Evolutionary conservation across 2,888 invertebrate species (phyloP).

Genomic region (Troglohyphantes excavatus): DNA sequence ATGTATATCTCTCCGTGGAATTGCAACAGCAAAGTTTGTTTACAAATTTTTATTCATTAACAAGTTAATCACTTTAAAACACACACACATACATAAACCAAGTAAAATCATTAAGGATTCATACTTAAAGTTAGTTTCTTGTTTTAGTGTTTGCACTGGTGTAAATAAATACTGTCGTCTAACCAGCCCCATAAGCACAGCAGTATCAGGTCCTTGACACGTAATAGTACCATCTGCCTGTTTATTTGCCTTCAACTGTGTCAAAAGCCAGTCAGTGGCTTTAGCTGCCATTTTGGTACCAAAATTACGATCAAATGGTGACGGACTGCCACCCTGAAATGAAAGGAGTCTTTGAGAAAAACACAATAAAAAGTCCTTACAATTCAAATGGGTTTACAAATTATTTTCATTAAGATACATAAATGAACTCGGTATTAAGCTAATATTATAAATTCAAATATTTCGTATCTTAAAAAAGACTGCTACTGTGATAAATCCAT

Average conservation of each 20-base stretch:
- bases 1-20: too few species aligned
- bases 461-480: too few species aligned
- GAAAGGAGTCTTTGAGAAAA: neutral
- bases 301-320: slow-evolving; percentile 85
- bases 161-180: slow-evolving; percentile 92
- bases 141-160: slow-evolving; percentile 89
- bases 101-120: slow-evolving; percentile 81
- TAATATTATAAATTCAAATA: too few species aligned
- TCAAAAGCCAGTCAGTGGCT: slow-evolving; percentile 85
- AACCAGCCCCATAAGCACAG: slow-evolving; percentile 91
- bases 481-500: too few species aligned
- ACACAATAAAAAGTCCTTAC: too few species aligned
- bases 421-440: too few species aligned
- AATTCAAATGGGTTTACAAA: too few species aligned
- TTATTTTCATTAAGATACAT: too few species aligned
- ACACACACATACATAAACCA: neutral
- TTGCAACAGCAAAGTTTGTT: too few species aligned
- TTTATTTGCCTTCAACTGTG: slow-evolving; percentile 86
- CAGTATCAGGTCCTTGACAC: slow-evolving; percentile 86
- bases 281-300: slow-evolving; percentile 85
- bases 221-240: slow-evolving; percentile 84
- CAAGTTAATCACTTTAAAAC: neutral
- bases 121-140: slow-evolving; percentile 92
- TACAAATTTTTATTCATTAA: too few species aligned
- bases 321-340: slow-evolving; percentile 83